Evolutionary conservation across 2,797 vertebrate genomes (phyloP), one percentile per base, ranked within the genome.

Genomic region (Pelochelys cantorii): DNA sequence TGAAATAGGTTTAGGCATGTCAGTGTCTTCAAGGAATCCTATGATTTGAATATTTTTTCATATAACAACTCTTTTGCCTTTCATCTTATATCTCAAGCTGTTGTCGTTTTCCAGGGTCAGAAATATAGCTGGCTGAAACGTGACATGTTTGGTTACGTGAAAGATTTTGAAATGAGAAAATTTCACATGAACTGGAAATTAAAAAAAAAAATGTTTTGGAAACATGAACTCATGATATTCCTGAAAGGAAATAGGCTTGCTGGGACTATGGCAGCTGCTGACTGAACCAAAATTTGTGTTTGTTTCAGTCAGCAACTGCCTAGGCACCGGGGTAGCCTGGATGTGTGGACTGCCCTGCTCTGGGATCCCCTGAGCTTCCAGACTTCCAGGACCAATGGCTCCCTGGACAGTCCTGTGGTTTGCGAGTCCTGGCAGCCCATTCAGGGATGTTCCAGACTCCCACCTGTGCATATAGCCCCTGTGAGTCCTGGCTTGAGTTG

Each of bases 91-190:
- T 27, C 34, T 92, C n/a, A 85, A 65, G 80, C 14, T 62, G 60
- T 22, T 84, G 3, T 82, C 85, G 89, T 86, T 80, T 59, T 78
- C 60, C 31, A 80, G 85, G 90, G 88, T 83, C 48, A 84, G 91
- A 68, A 34, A 68, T 68, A 68, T 18, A 34, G 2, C 17, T 68
- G 31, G 17, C n/a, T 34, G n/a, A 34, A 68, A 68, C 17, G 18
- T 68, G 31, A 68, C 31, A n/a, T 68, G 18, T 68, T 17, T 68
- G 15, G 17, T 65, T 65, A 68, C 29, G 11, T 68, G n/a, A 34
- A 65, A n/a, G n/a, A 31, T 65, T n/a, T n/a, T 65, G 62, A 65
- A 34, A 68, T 5, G 17, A 34, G 65, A n/a, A 68, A 68, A 68
- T 68, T 68, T 68, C 17, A 1, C 62, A 68, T 34, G 62, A 68